These are phyloP conservation scores for Norana najaformis DNA, from an alignment of 2,888 invertebrate species.

Conservation along the genomic window DNA sequence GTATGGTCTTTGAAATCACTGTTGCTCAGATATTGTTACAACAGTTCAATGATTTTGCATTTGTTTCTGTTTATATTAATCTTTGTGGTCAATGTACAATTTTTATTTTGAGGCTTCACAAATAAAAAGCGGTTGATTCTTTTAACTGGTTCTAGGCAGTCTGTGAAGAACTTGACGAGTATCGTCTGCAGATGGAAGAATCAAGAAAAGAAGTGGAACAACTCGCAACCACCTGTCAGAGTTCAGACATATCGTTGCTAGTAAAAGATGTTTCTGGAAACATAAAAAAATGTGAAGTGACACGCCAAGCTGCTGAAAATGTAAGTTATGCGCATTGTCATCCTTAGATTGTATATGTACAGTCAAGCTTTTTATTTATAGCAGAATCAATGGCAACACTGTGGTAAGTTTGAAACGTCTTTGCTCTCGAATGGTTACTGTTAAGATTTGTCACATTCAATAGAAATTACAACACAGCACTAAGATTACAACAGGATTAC, in stretches of 20 bases:
- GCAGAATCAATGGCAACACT: not conserved
- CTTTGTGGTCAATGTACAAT: not conserved
- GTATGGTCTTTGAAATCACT: not conserved
- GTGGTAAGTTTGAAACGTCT: not conserved
- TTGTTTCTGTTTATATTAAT: not conserved
- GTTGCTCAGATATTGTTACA: not conserved
- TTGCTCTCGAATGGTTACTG: not conserved
- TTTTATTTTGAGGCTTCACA: not conserved
- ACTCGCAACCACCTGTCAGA: not conserved
- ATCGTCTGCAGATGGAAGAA: not conserved
- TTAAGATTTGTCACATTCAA: not conserved
- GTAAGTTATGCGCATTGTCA: not conserved
- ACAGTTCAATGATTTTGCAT: not conserved
- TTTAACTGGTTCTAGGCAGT: not conserved
- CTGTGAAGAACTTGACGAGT: not conserved
- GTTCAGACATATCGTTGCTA: not conserved
- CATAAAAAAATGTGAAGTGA: not conserved
- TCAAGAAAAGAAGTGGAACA: not conserved
- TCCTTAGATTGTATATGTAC: not conserved
- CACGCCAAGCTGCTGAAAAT: not conserved
- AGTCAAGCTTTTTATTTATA: not conserved
- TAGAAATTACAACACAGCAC: no score
- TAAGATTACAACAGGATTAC: no score
- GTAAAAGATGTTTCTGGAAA: not conserved
- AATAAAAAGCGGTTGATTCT: no score